A percentile compares a stretch with the other conserved stretches of the same genome.
Evolutionary conservation across 2,797 vertebrate species (phyloP).

Genomic region (Orestias chungarensis): DNA sequence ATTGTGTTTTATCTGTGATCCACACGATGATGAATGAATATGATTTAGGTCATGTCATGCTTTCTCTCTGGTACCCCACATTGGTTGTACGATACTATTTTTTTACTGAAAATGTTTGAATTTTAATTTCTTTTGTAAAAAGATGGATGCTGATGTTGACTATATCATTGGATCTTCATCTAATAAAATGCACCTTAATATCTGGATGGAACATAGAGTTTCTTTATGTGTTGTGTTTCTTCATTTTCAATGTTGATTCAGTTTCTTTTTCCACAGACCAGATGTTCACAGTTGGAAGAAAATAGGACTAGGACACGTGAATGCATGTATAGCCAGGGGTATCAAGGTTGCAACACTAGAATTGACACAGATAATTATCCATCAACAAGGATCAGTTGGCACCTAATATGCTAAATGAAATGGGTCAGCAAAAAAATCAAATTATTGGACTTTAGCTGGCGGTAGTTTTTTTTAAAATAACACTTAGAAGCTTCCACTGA

Average conservation of each 20-base stretch:
- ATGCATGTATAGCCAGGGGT: background rate
- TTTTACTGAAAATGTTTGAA: conserved; percentile 81
- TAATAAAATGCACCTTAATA: conserved; percentile 80
- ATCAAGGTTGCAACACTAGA: background rate
- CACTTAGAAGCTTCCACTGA: too few species aligned
- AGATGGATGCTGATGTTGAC: conserved; percentile 77
- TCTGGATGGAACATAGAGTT: conserved; percentile 39
- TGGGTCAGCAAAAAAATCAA: too few species aligned
- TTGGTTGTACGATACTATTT: conserved; percentile 79
- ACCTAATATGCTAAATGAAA: too few species aligned
- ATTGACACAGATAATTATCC: background rate
- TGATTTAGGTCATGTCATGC: conserved; percentile 77
- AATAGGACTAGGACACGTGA: background rate
- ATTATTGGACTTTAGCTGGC: too few species aligned
- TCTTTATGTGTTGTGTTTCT: conserved; percentile 10
- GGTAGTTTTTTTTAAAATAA: too few species aligned
- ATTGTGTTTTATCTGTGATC: conserved; percentile 78
- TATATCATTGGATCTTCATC: conserved; percentile 79
- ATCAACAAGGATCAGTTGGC: background rate
- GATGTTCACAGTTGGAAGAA: background rate
- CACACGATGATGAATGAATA: conserved; percentile 71
- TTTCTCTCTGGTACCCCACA: conserved; percentile 78
- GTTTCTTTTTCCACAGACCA: background rate
- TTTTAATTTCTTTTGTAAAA: conserved; percentile 84
- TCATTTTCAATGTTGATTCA: background rate